phyloP scores from a whole-genome alignment of 2,797 vertebrate species.

The Gila robusta region DNA sequence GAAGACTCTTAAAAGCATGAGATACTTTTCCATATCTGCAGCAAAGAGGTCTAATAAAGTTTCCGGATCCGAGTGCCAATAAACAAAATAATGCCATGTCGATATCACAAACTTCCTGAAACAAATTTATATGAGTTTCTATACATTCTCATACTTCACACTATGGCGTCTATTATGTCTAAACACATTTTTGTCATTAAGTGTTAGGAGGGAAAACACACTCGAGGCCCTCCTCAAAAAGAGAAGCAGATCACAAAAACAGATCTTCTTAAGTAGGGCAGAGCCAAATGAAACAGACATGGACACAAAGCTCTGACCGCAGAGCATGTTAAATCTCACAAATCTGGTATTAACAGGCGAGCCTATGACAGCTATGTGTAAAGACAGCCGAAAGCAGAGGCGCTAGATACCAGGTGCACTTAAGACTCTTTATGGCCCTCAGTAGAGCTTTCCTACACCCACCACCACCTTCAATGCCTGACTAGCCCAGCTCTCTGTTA shows the following conservation, averaged over 20 bases:
- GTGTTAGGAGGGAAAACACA: background rate
- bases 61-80: background rate
- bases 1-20: background rate
- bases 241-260: background rate
- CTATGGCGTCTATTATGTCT: background rate
- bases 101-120: background rate
- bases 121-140: background rate
- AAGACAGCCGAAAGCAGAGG: constrained; percentile 41
- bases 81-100: background rate
- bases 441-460: constrained; percentile 56
- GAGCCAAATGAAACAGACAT: constrained; percentile 17
- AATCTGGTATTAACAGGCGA: constrained; percentile 12
- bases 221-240: background rate
- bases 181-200: background rate
- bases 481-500: constrained; percentile 71
- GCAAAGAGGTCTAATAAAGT: background rate
- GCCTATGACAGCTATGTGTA: constrained; percentile 52
- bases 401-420: constrained; percentile 34
- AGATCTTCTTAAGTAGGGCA: constrained; percentile 15
- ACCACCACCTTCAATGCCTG: constrained; percentile 50
- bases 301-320: constrained; percentile 11
- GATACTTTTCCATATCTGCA: background rate
- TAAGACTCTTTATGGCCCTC: constrained; percentile 56
- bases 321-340: constrained; percentile 27
- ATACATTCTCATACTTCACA: background rate